Evolutionary conservation across 2,888 invertebrate genomes (phyloP).

Genomic region (Drosophila multiciliata): DNA sequence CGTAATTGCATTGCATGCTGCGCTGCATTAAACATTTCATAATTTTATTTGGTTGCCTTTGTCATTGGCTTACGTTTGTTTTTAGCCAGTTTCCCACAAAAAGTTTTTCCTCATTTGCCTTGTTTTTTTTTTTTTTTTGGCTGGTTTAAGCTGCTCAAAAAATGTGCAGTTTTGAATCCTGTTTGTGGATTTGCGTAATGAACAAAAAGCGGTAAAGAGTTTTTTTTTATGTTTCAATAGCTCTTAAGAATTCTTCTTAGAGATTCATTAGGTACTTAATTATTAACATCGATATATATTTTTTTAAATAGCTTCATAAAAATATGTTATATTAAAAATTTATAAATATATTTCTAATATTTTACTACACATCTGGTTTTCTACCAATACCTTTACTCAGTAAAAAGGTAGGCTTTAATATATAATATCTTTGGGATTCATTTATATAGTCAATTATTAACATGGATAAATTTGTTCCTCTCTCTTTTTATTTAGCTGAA

Average conservation of each 20-base stretch:
- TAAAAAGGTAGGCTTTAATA: too few species aligned
- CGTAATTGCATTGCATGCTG: constrained; percentile 76
- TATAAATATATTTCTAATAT: too few species aligned
- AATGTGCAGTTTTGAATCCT: neutral
- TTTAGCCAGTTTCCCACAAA: constrained; percentile 48
- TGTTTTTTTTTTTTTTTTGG: neutral
- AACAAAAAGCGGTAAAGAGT: neutral
- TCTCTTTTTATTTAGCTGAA: too few species aligned
- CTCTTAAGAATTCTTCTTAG: neutral
- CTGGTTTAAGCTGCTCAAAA: constrained; percentile 24
- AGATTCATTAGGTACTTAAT: neutral
- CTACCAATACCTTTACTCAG: too few species aligned
- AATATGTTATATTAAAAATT: too few species aligned
- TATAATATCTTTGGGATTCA: too few species aligned
- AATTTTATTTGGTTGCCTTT: constrained; percentile 61
- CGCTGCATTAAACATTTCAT: constrained; percentile 76
- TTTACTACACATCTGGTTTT: too few species aligned
- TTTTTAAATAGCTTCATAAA: too few species aligned
- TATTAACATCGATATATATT: neutral
- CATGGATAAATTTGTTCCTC: too few species aligned
- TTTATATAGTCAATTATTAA: too few species aligned
- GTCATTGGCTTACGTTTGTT: constrained; percentile 60
- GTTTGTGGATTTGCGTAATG: neutral
- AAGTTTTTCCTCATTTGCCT: constrained; percentile 42
- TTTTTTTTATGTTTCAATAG: too few species aligned